Base-by-base conservation (phyloP, 2,113 vertebrate genomes). In the Sialia sialis region DNA sequence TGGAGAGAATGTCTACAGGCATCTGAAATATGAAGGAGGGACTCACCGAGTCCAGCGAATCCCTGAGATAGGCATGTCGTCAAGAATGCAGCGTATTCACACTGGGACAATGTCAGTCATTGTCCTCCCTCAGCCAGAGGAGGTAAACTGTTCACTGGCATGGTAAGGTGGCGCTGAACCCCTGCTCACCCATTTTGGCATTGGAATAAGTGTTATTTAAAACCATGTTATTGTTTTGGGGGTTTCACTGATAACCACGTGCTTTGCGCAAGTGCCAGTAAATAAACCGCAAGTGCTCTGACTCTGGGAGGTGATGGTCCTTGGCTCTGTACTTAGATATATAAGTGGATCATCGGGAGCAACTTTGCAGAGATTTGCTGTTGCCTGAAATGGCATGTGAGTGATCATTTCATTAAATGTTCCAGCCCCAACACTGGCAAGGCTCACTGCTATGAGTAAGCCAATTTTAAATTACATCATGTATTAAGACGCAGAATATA, bases 81-180 rank as follows among this genome's bases (percentile, higher is more conserved):
- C 99, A 9, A 97, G 99, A 97, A 99, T 99, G 99, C 99, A 99
- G 91, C 98, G 99, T 3, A 99, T 99, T 91, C 99, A 99, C 97
- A 99, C 99, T 0, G 99, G 99, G 76, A 99, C 99, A 25, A 99
- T 99, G 98, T 98, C 98, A 0, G 99, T 99, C 27, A 98, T 99
- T 39, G 97, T 99, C 46, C 98, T 99, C 36, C 99, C 99, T 52
- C 98, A 99, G 75, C 98, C 98, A 34, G 96, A 97, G 46, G 98
- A 99, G 98, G 99, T 99, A 97, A 96, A 43, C 9, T 27, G 29
- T 32, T 46, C 38, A 29, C 11, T 22, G 32, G 10, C 1, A 3
- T 15, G 30, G 13, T 18, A 23, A 26, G n/a, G 6, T 1, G 2
- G 8, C 4, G 2, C 13, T 25, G 12, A 70, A 16, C 54, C 39